Conservation (phyloP, 2,113 vertebrate genomes). For the Psittacus erithacus region DNA sequence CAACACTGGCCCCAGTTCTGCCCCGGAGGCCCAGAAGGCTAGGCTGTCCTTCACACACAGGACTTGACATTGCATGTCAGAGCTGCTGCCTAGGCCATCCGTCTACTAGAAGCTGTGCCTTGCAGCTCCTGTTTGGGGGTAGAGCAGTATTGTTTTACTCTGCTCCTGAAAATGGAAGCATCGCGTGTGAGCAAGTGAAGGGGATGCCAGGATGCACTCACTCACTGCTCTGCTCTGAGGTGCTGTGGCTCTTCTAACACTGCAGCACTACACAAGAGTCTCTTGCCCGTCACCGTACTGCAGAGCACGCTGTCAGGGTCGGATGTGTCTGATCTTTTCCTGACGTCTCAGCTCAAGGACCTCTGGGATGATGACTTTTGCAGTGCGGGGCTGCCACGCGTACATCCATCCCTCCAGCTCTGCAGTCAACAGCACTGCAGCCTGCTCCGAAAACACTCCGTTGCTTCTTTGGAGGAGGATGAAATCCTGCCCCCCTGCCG, state of each 20-base stretch:
- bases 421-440: too few species aligned
- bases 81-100: neutral
- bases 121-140: neutral
- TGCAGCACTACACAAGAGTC: too few species aligned
- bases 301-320: neutral
- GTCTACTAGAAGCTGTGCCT: neutral
- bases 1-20: neutral
- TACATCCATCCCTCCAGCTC: neutral
- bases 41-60: neutral
- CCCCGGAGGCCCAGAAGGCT: neutral
- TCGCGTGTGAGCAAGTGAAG: neutral
- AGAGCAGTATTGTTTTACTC: neutral
- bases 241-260: neutral
- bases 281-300: neutral
- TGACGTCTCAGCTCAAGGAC: rapidly evolving
- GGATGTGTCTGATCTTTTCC: neutral
- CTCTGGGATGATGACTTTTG: neutral
- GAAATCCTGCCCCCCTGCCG: neutral
- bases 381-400: rapidly evolving
- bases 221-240: neutral
- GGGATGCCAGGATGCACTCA: neutral
- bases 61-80: neutral
- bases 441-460: rapidly evolving
- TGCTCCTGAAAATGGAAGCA: neutral
- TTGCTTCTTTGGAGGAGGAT: neutral